Base-by-base conservation (phyloP, 2,797 vertebrate species). In the Synaphobranchus kaupii region DNA sequence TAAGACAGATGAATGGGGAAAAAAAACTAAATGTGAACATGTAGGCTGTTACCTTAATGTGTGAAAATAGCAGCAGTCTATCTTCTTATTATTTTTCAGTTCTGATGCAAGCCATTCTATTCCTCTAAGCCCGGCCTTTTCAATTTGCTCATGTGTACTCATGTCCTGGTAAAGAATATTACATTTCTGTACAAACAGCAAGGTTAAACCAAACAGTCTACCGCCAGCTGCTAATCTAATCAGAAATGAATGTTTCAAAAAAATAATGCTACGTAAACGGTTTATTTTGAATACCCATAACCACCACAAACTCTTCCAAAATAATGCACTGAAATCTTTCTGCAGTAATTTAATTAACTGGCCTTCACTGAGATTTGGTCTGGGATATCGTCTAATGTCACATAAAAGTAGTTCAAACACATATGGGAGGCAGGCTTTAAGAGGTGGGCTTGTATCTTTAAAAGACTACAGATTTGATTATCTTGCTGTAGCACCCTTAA, bases 111-210 rank as follows among this genome's bases (percentile, higher is more conserved):
- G 73, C 20, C 34, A 7, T 6, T 76, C 34, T 20, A 15, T 44
- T 76, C 15, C 73, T 20, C 34, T 7, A 0, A 15, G 1, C 68
- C 28, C 25, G 4, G 20, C 56, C 6, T 9, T 68, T 68, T 2
- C 22, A 73, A 15, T 73, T 34, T 12, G 15, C 31, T 17, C 28
- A 5, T 17, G n/a, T 39, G 68, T 73, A 39, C 68, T 39, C 28
- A 31, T 73, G 28, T 3, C 31, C 28, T 73, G 68, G 25, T 68
- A 39, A 47, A 44, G 4, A 8, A n/a, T n/a, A n/a, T 17, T n/a
- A n/a, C 54, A 66, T 66, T n/a, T 66, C 22, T n/a, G 60, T 66
- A 66, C 60, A 66, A 66, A 66, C 60, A 66, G n/a, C 60, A 66
- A 66, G 25, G 60, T 7, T 8, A 1, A 2, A 48, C 6, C 44